These are phyloP conservation scores for Halocaridina rubra DNA, from an alignment of 2,888 invertebrate genomes.

Conservation along the genomic window DNA sequence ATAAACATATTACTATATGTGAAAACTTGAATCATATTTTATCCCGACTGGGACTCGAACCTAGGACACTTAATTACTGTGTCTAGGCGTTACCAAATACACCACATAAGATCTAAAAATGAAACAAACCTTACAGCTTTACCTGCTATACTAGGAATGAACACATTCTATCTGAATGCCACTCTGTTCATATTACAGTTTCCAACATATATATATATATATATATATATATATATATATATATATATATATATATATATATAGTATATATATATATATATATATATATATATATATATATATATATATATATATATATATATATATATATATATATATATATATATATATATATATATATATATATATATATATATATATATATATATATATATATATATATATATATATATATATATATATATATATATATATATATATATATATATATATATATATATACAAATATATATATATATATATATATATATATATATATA, in stretches of 20 bases:
- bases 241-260: slow-evolving; percentile 14
- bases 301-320: neutral
- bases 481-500: slow-evolving; percentile 12
- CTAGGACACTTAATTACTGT: too few relatives aligned
- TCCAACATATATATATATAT: neutral
- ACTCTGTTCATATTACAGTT: too few relatives aligned
- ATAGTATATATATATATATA: slow-evolving; percentile 14
- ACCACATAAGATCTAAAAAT: too few relatives aligned
- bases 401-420: slow-evolving; percentile 2
- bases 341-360: neutral
- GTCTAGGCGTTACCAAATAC: too few relatives aligned
- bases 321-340: neutral
- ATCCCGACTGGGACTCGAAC: too few relatives aligned
- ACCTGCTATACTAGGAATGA: too few relatives aligned
- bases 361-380: neutral
- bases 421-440: slow-evolving; percentile 12
- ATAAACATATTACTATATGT: too few relatives aligned
- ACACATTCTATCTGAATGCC: too few relatives aligned
- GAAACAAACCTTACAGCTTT: too few relatives aligned
- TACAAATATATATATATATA: neutral
- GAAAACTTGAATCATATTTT: too few relatives aligned
- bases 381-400: neutral
- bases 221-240: neutral
- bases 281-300: neutral
- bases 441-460: slow-evolving; percentile 19